A percentile compares a stretch with the other conserved stretches of the same genome.
These are phyloP conservation scores for Stenurella melanura DNA, from an alignment of 2,888 invertebrate species.

Conservation along the genomic window DNA sequence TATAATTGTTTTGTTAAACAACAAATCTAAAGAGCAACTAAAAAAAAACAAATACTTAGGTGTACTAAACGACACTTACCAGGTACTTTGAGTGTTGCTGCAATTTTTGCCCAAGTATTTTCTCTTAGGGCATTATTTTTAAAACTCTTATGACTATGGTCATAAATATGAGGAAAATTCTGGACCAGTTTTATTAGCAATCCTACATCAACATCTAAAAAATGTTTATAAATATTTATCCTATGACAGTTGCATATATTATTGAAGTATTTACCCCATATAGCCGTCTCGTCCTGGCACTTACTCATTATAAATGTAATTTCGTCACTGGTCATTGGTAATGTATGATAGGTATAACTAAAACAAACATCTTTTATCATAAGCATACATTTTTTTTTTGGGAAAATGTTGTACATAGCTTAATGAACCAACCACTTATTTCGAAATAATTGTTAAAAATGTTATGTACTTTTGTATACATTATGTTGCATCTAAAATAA, in stretches of 20 bases:
- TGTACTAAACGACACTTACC: slow-evolving; percentile 28
- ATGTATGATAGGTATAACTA: neutral
- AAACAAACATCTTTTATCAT: neutral
- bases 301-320: slow-evolving; percentile 6
- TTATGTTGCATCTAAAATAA: too few species aligned
- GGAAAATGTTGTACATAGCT: too few species aligned
- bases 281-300: neutral
- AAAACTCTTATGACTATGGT: slow-evolving; percentile 39
- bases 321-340: slow-evolving; percentile 1
- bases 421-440: too few species aligned
- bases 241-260: neutral
- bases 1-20: too few species aligned
- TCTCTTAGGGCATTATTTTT: slow-evolving; percentile 39
- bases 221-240: neutral
- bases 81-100: slow-evolving; percentile 39
- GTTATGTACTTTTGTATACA: too few species aligned
- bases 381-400: neutral
- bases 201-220: slow-evolving; percentile 47
- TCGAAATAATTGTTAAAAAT: too few species aligned
- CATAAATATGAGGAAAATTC: slow-evolving; percentile 44
- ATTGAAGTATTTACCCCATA: slow-evolving; percentile 10
- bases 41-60: neutral
- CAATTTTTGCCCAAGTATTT: slow-evolving; percentile 45
- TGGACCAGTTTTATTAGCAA: slow-evolving; percentile 45
- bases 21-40: neutral